These are phyloP conservation scores for Ornithorhynchus anatinus DNA, from an alignment of 2,113 vertebrate species.

Conservation along the genomic window DNA sequence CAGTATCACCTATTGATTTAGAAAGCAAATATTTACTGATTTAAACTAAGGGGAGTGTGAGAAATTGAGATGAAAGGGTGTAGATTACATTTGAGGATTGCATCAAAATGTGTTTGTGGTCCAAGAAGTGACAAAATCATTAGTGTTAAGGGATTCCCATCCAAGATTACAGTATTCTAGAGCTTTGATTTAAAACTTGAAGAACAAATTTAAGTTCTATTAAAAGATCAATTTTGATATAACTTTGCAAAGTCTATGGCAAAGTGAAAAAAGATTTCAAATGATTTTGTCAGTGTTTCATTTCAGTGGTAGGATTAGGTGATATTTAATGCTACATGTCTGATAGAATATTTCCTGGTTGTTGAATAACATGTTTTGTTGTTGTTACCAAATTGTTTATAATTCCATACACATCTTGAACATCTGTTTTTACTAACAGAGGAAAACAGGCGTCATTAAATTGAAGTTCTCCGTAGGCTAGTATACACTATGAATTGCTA, in stretches of 20 bases:
- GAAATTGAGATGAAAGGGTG: too few species aligned
- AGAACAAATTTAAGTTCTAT: too few species aligned
- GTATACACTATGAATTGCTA: not conserved
- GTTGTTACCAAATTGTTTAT: not conserved
- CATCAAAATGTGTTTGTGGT: too few species aligned
- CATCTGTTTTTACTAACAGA: not conserved
- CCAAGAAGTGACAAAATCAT: too few species aligned
- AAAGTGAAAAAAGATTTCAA: not conserved
- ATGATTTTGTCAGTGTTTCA: not conserved
- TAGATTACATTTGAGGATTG: too few species aligned
- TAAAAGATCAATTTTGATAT: too few species aligned
- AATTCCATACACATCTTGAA: not conserved
- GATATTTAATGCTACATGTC: not conserved
- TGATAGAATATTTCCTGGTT: not conserved
- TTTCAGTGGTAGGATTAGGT: not conserved
- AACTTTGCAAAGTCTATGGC: not conserved
- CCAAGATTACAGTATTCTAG: too few species aligned
- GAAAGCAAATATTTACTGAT: too few species aligned
- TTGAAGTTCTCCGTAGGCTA: not conserved
- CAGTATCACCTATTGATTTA: too few species aligned
- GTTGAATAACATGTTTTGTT: not conserved
- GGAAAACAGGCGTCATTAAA: not conserved
- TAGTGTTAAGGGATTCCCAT: too few species aligned
- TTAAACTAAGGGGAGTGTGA: too few species aligned
- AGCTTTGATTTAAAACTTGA: too few species aligned